Base-by-base conservation (phyloP, 2,113 vertebrate species). In the Paramisgurnus dabryanus region DNA sequence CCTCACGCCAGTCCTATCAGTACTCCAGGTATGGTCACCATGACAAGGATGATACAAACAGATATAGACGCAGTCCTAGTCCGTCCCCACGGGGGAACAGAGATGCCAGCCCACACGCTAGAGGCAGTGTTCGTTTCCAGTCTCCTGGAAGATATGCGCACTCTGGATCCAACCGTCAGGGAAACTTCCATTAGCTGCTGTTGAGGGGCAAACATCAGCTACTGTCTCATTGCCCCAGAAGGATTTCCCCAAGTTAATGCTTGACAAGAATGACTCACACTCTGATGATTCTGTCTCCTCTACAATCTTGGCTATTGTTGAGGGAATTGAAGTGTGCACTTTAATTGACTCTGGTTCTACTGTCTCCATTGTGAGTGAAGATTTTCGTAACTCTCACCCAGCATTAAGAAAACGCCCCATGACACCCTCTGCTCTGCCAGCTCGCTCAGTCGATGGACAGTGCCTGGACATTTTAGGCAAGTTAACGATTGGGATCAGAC, bases 121-220 rank as follows among this genome's bases (percentile, higher is more conserved):
- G 22, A 22, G 22, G 22, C 76, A 79, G 50, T 79, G 49, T 69
- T 17, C 1, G 40, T 0, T 78, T 78, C 50, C 40, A 27, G 76
- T 68, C 66, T 17, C 76, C 66, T 60, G 66, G 61, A 11, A 57
- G 22, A 7, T 9, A 76, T 39, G 1, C 12, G 17, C 61, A 53
- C 13, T 34, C 74, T 7, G 5, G 41, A 39, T 69, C 53, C 39
- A 69, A 27, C 40, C 22, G 7, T 17, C 12, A 40, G 65, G 50
- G 65, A 78, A 78, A 78, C 76, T 58, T 41, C n/a, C 40, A 60
- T 60, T 79, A 69, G 66, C 66, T 79, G 41, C n/a, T 69, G 66
- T 69, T 79, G 53, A 60, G 76, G 78, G 66, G 77, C 39, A 74
- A 67, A 74, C 58, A 41, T 80, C 69, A 73, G 78, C 47, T 74